phyloP scores from a whole-genome alignment of 2,797 vertebrate genomes.

The Sebastolobus altivelis region DNA sequence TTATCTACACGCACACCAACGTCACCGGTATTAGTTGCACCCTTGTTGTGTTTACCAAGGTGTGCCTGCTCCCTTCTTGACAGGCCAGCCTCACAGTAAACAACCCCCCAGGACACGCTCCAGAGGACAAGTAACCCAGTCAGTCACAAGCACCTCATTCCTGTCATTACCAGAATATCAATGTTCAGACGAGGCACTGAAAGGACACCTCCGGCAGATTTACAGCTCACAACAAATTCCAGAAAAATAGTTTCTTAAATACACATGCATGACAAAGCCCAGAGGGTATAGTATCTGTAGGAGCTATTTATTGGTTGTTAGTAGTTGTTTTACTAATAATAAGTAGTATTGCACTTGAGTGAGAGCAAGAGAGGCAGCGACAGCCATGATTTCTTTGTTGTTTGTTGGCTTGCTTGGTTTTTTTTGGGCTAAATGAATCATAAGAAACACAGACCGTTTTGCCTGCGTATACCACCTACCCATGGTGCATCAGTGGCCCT shows the following conservation, averaged over 20 bases:
- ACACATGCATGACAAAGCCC: slow-evolving; percentile 2
- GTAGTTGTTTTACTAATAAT: no score
- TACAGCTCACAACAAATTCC: slow-evolving; percentile 23
- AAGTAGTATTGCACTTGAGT: no score
- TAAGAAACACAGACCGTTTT: no score
- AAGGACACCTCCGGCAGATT: slow-evolving; percentile 47
- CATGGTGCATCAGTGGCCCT: no score
- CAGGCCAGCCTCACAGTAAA: slow-evolving; percentile 30
- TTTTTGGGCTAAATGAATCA: no score
- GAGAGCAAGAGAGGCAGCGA: no score
- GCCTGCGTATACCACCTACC: no score
- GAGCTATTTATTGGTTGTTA: no score
- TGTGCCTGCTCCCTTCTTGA: slow-evolving; percentile 3
- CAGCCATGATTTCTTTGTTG: no score
- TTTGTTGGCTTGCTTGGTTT: no score
- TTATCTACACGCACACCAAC: background rate
- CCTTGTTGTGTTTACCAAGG: slow-evolving; percentile 24
- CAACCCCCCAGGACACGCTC: slow-evolving; percentile 23
- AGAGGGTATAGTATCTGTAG: background rate
- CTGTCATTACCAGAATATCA: slow-evolving; percentile 57
- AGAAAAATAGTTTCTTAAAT: background rate
- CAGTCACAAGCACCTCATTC: slow-evolving; percentile 52
- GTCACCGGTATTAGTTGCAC: background rate
- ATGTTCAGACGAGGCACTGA: slow-evolving; percentile 19
- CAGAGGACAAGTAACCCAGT: slow-evolving; percentile 38